These are phyloP conservation scores for Pomacea canaliculata DNA, from an alignment of 2,888 invertebrate species.

Conservation along the genomic window DNA sequence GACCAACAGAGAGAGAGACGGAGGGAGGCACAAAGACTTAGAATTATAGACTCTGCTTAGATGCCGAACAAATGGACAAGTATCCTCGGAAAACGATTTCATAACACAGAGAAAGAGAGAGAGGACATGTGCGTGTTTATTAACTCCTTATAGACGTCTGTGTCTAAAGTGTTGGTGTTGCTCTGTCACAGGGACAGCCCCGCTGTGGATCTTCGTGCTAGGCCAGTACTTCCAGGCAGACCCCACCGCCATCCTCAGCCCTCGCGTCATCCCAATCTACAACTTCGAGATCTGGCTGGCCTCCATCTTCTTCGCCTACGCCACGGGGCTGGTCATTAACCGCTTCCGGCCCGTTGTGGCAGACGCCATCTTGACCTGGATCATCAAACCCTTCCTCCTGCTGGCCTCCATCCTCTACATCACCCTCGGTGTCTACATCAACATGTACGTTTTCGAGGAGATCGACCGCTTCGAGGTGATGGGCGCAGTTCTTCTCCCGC, in stretches of 20 bases:
- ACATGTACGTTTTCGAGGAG: constrained; percentile 66
- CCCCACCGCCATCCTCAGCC: constrained; percentile 31
- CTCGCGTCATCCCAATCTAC: constrained; percentile 57
- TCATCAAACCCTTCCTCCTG: constrained; percentile 66
- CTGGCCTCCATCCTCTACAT: constrained; percentile 66
- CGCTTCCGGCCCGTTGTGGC: constrained; percentile 58
- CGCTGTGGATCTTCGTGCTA: constrained; percentile 62
- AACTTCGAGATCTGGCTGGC: constrained; percentile 64
- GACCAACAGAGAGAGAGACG: no score
- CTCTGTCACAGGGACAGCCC: constrained; percentile 54
- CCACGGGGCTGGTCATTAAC: constrained; percentile 60
- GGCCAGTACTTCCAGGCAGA: constrained; percentile 59
- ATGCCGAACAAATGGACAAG: no score
- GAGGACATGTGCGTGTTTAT: no score
- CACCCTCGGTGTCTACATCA: constrained; percentile 69
- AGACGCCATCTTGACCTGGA: constrained; percentile 65
- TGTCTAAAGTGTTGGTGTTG: no score
- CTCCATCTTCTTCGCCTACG: constrained; percentile 59
- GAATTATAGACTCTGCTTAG: no score
- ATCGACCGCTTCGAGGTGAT: constrained; percentile 54
- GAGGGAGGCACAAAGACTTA: no score
- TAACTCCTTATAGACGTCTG: no score
- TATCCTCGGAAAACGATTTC: no score
- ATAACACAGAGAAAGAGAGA: no score
- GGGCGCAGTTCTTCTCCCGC: constrained; percentile 55